Base-by-base conservation (phyloP, 2,113 vertebrate species). In the Nannobrachium achirus region DNA sequence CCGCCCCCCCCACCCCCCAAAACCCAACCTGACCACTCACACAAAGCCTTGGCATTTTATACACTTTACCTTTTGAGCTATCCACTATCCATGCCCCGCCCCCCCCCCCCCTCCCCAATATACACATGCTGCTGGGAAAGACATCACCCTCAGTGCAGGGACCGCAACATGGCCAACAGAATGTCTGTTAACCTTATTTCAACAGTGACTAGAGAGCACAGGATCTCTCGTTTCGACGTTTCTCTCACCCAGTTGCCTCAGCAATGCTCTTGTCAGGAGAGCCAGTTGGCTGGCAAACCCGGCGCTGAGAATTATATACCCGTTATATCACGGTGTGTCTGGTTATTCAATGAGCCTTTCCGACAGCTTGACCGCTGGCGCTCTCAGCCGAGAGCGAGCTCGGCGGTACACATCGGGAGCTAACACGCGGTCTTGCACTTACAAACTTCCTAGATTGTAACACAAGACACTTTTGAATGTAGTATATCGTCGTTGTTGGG, bases 381-480 rank as follows among this genome's bases (percentile, higher is more conserved):
- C 80, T 79, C 71, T 57, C 57, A 63, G 72, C 50, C 42, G 15
- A 57, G 58, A 66, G 71, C 45, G 65, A 59, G 58, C 39, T 56
- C 53, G 68, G 52, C 39, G 5, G 33, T 67, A 73, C 56, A 56
- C 56, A 38, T 56, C 71, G 50, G n/a, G 68, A 81, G 85, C 74
- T 66, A 76, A 82, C 67, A 85, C 90, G 85, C 63, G 74, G 88
- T 91, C 89, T 90, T 88, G 87, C 90, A 92, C 90, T 91, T 92
- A 86, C 90, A 90, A 92, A 90, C 88, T 84, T 76, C 90, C 87
- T 91, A 90, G 94, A 95, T 94, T 96, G 95, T 96, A 95, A 94
- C 91, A 94, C 93, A 93, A 94, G 95, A 97, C 94, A 93, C 88
- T 90, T 92, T 90, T 97, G 96, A 99, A 99, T 99, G 96, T 98